phyloP scores from a whole-genome alignment of 2,797 vertebrate genomes.

The Sphaeramia orbicularis region DNA sequence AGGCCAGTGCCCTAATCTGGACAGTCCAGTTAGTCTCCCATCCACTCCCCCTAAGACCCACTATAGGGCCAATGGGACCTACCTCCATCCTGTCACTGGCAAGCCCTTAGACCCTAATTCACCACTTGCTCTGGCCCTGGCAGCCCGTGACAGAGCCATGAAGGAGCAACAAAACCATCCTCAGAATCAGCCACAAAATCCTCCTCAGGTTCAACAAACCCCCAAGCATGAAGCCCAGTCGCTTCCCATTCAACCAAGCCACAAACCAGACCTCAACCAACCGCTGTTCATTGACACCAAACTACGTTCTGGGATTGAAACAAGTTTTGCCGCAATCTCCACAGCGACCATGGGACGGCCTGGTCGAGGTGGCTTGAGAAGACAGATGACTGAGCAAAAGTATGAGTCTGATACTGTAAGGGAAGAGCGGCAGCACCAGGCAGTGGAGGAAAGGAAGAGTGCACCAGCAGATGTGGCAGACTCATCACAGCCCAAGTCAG shows the following conservation, averaged over 20 bases:
- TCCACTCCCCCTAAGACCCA: conserved; percentile 80
- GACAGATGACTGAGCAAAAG: conserved; percentile 93
- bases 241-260: conserved; percentile 76
- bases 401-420: conserved; percentile 86
- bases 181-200: conserved; percentile 81
- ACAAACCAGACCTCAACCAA: conserved; percentile 95
- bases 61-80: conserved; percentile 83
- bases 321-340: conserved; percentile 84
- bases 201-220: conserved; percentile 75
- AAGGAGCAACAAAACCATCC: conserved; percentile 93
- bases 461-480: conserved; percentile 88
- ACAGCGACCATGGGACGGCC: conserved; percentile 84
- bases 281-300: conserved; percentile 98
- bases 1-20: conserved; percentile 87
- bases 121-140: conserved; percentile 92
- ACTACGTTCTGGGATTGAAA: conserved; percentile 90
- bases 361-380: conserved; percentile 86
- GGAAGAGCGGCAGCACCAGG: conserved; percentile 83
- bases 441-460: conserved; percentile 89
- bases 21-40: conserved; percentile 88
- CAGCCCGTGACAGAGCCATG: conserved; percentile 93
- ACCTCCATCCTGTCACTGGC: conserved; percentile 93
- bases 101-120: conserved; percentile 94
- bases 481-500: conserved; percentile 89
- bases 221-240: conserved; percentile 77